These are phyloP conservation scores for Euschistus heros DNA, from an alignment of 1,140 invertebrate genomes.

Conservation along the genomic window DNA sequence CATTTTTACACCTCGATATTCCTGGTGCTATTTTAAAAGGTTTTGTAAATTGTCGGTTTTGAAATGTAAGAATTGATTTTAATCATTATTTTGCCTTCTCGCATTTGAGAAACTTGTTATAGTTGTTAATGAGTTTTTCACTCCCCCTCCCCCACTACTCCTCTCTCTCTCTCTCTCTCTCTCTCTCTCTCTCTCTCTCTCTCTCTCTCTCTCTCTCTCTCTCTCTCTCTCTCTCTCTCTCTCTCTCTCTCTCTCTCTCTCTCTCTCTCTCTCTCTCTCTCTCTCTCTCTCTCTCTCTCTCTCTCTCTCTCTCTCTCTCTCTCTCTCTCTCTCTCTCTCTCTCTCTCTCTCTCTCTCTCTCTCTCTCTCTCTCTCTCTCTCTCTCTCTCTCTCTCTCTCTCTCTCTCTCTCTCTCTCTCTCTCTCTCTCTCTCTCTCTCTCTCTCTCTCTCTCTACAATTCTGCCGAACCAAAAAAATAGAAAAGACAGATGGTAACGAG, in stretches of 20 bases:
- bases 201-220: slow-evolving; percentile 11
- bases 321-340: slow-evolving; percentile 12
- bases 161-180: slow-evolving; percentile 1
- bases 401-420: slow-evolving; percentile 18
- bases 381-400: slow-evolving; percentile 18
- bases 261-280: slow-evolving; percentile 13
- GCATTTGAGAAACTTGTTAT: no score
- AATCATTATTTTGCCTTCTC: no score
- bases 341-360: slow-evolving; percentile 15
- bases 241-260: slow-evolving; percentile 17
- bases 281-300: slow-evolving; percentile 14
- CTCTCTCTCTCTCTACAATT: slow-evolving; percentile 15
- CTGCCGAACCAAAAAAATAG: no score
- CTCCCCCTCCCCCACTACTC: background rate
- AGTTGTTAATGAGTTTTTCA: no score
- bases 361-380: slow-evolving; percentile 15
- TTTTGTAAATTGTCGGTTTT: no score
- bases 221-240: slow-evolving; percentile 17
- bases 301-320: slow-evolving; percentile 14
- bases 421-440: slow-evolving; percentile 16
- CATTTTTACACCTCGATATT: no score
- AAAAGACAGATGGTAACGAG: no score
- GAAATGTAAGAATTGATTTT: no score
- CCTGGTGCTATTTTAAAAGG: no score
- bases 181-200: slow-evolving; percentile 10